Evolutionary conservation across 2,888 invertebrate species (phyloP), one percentile per base, ranked within the genome.

Genomic region (Oxyscelio sp.): DNA sequence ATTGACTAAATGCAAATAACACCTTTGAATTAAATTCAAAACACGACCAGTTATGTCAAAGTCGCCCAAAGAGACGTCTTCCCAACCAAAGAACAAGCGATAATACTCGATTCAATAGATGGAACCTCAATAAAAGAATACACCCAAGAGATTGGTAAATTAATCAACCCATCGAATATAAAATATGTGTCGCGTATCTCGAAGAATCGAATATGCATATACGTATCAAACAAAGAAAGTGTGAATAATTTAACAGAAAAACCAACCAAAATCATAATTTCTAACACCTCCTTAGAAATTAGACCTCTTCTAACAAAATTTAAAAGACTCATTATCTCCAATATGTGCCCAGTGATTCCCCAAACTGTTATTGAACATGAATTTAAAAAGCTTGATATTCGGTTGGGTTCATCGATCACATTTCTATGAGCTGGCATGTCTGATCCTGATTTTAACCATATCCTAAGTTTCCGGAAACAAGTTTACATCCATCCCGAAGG

Each of bases 311-410:
- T 85, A 8, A 50, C 50, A 0, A 78, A 82, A 79, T 22, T 31
- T 4, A 45, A 84, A 58, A 48, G 86, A 31, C 40, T 84, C 0
- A 79, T 87, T 0, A 9, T 87, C 0, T 89, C 85, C 8, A 89
- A 88, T 58, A 85, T 85, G 0, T 84, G 82, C 48, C 87, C 87
- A 4, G 78, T 85, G 0, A 88, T 87, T 2, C 85, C 87, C 5
- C 68, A 88, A 50, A 45, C 9, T 1, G 34, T 73, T 15, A 70
- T 89, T 21, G 74, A 63, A 68, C 61, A 83, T 21, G 22, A 74
- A 17, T 40, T 88, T n/a, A 52, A 15, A 4, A 59, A 86, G 8
- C 11, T 61, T 15, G 74, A 81, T 5, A 70, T 88, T 5, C 45
- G 58, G 21, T 50, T 73, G 13, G 45, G 52, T 11, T 89, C 88